Evolutionary conservation across 2,113 vertebrate genomes (phyloP).

Genomic region (Salvelinus fontinalis): DNA sequence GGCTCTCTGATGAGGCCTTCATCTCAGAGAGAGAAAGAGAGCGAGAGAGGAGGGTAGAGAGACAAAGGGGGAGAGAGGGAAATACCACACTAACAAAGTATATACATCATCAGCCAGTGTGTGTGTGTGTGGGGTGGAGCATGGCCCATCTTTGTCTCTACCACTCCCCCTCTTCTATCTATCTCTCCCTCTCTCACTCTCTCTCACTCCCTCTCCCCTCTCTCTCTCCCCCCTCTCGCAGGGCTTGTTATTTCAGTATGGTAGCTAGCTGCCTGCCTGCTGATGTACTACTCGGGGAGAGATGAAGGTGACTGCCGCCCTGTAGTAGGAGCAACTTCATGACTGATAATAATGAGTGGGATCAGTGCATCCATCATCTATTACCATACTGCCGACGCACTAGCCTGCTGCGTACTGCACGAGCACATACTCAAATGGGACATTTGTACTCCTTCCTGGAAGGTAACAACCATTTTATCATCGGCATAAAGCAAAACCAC

Average conservation of each 20-base stretch:
- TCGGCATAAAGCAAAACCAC: neutral
- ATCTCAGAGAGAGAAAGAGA: slow-evolving; percentile 9
- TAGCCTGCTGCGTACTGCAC: neutral
- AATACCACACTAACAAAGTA: slow-evolving; percentile 1
- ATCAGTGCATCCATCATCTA: slow-evolving; percentile 26
- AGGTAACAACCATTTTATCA: neutral
- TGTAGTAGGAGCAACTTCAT: neutral
- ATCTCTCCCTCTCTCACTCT: too few species aligned
- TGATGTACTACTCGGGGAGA: slow-evolving; percentile 8
- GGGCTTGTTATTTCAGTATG: slow-evolving; percentile 18
- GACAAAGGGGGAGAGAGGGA: neutral
- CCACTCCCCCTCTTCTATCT: too few species aligned
- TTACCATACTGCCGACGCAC: neutral
- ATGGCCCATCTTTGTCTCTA: neutral
- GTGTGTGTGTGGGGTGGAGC: neutral
- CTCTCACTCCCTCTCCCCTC: neutral
- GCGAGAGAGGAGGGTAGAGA: neutral
- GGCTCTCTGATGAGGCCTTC: slow-evolving; percentile 56
- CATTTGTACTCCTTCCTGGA: neutral
- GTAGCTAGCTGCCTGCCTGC: slow-evolving; percentile 35
- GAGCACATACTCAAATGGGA: neutral
- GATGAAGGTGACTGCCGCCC: slow-evolving; percentile 5
- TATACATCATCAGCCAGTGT: neutral
- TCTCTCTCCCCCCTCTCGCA: slow-evolving; percentile 5
- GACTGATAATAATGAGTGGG: slow-evolving; percentile 32